Evolutionary conservation across 2,888 invertebrate genomes (phyloP).

Genomic region (Melinaea menophilus): DNA sequence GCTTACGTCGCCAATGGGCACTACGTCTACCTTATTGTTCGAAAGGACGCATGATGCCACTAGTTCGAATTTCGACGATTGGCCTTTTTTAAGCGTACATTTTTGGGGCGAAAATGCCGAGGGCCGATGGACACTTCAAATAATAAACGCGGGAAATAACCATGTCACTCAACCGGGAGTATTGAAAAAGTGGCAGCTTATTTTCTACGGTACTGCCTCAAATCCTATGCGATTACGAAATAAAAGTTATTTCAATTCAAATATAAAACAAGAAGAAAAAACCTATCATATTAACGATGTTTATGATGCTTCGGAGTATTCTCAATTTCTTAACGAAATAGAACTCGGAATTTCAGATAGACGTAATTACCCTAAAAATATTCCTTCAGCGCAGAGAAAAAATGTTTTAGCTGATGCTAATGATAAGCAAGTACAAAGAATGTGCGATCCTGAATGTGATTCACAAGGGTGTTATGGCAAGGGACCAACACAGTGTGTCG

Average conservation of each 20-base stretch:
- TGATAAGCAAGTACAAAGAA: conserved; percentile 80
- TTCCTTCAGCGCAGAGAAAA: conserved; percentile 79
- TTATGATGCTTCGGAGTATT: conserved; percentile 79
- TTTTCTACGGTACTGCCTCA: conserved; percentile 95
- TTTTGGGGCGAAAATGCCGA: conserved; percentile 97
- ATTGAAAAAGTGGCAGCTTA: conserved; percentile 95
- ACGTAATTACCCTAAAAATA: conserved; percentile 82
- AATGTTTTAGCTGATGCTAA: conserved; percentile 80
- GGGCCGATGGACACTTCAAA: conserved; percentile 91
- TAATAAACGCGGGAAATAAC: conserved; percentile 85
- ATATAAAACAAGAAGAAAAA: conserved; percentile 68
- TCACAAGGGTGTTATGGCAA: conserved; percentile 89
- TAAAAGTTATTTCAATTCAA: conserved; percentile 73
- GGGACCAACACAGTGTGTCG: conserved; percentile 89
- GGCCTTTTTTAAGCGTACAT: conserved; percentile 99
- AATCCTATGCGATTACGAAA: conserved; percentile 88
- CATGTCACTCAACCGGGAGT: conserved; percentile 91
- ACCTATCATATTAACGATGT: conserved; percentile 81
- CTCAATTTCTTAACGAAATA: conserved; percentile 73
- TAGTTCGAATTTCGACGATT: conserved; percentile 96
- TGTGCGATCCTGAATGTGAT: conserved; percentile 89
- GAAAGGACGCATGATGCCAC: conserved; percentile 94
- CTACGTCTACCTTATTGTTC: conserved; percentile 93
- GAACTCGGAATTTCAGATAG: conserved; percentile 77
- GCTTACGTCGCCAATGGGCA: conserved; percentile 95